A percentile compares a stretch with the other conserved stretches of the same genome.
Evolutionary conservation across 2,113 vertebrate species (phyloP).

Genomic region (Stigmatopora nigra): DNA sequence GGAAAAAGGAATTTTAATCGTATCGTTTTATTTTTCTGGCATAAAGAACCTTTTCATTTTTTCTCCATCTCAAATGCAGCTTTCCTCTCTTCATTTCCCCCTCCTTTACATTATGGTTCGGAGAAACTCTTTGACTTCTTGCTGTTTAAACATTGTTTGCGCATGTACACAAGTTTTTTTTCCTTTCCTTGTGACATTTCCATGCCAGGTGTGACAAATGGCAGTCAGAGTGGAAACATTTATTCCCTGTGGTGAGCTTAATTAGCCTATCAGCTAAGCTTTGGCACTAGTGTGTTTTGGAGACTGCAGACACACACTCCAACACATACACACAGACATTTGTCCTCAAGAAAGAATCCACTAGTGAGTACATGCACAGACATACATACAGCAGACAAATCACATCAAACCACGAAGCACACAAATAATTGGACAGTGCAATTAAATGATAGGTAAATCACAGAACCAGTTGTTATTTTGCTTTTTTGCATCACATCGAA

Average conservation of each 20-base stretch:
- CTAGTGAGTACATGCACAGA: constrained; percentile 23
- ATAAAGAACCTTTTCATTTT: background rate
- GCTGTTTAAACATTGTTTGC: constrained; percentile 6
- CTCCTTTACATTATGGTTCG: constrained; percentile 9
- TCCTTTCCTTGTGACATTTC: constrained; percentile 60
- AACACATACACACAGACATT: constrained; percentile 27
- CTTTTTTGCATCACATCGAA: constrained; percentile 34
- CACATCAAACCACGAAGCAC: constrained; percentile 27
- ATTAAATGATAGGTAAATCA: constrained; percentile 52
- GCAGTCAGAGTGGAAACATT: constrained; percentile 67
- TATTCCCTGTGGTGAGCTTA: constrained; percentile 72
- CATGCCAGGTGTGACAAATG: constrained; percentile 73
- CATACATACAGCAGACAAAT: constrained; percentile 33
- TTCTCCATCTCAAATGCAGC: background rate
- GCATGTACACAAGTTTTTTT: constrained; percentile 10
- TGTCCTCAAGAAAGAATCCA: constrained; percentile 36
- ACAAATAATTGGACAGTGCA: constrained; percentile 49
- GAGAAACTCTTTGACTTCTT: constrained; percentile 36
- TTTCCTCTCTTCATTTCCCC: constrained; percentile 13
- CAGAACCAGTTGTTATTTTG: constrained; percentile 37
- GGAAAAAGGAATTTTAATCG: background rate
- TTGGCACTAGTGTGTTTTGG: constrained; percentile 67
- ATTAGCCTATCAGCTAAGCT: constrained; percentile 72
- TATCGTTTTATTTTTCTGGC: background rate
- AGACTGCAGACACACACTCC: constrained; percentile 42